phyloP scores from a whole-genome alignment of 37 sponge, comb jelly and placozoan genomes.

The Diacarnus erythraeanus region DNA sequence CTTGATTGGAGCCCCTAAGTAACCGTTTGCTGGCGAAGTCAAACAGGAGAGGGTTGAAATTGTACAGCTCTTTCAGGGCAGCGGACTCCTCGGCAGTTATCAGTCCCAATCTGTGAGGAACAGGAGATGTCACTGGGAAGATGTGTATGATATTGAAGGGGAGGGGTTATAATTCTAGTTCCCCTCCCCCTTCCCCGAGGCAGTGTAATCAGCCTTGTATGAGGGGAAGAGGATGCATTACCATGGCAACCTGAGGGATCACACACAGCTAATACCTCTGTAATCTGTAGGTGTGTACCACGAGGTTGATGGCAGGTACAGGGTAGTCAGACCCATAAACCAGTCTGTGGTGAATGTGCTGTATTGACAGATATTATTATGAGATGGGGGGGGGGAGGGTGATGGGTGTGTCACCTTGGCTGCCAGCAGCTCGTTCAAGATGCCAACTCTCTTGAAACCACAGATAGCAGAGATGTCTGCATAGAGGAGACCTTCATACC shows the following conservation, averaged over 20 bases:
- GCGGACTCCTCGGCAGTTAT: constrained; percentile 43
- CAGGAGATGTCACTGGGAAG: background rate
- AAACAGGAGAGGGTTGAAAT: constrained; percentile 86
- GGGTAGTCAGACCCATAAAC: constrained; percentile 92
- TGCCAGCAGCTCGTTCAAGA: constrained; percentile 59
- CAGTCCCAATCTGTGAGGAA: constrained; percentile 26
- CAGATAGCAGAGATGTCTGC: constrained; percentile 88
- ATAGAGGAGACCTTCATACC: constrained; percentile 72
- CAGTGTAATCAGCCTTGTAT: too few species aligned
- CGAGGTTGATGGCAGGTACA: constrained; percentile 86
- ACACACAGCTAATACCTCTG: too few species aligned
- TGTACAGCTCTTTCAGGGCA: constrained; percentile 77
- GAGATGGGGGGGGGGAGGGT: too few species aligned
- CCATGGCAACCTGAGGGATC: too few species aligned
- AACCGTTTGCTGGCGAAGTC: constrained; percentile 76
- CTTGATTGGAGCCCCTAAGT: constrained; percentile 40
- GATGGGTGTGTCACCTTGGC: constrained; percentile 57
- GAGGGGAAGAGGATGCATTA: background rate
- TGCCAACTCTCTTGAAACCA: constrained; percentile 62
- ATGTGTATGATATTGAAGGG: background rate
- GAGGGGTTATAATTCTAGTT: too few species aligned
- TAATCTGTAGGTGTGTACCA: constrained; percentile 54
- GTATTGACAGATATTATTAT: too few species aligned
- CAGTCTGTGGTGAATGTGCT: constrained; percentile 77
- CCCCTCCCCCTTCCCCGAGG: too few species aligned